Evolutionary conservation across 2,113 vertebrate species (phyloP).

Genomic region (Erinaceus europaeus): DNA sequence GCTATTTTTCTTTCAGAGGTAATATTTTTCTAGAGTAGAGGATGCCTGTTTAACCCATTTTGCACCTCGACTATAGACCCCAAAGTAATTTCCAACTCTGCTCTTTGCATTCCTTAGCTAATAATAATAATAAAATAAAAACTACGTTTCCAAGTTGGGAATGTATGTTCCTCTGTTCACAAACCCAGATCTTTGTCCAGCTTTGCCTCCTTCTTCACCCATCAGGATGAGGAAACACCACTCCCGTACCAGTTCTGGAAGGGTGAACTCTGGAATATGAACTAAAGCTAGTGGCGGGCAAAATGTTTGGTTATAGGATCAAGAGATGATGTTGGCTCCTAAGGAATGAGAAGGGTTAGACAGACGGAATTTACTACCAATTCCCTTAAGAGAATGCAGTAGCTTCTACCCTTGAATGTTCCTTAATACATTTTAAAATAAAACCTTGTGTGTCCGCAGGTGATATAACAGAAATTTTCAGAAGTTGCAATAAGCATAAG

Average conservation of each 20-base stretch:
- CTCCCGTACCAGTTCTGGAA: neutral
- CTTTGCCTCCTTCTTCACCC: neutral
- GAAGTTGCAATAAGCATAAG: too few relatives aligned
- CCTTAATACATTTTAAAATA: too few relatives aligned
- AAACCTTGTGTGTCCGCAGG: too few relatives aligned
- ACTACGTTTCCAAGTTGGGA: neutral
- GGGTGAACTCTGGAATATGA: accelerated
- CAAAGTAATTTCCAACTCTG: neutral
- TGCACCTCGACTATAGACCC: neutral
- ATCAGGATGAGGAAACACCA: neutral
- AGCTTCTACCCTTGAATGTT: neutral
- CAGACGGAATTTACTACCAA: neutral
- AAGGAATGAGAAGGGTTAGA: neutral
- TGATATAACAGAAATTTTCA: too few relatives aligned
- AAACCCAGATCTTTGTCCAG: neutral
- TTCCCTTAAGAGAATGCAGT: neutral
- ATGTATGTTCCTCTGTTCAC: neutral
- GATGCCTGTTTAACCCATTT: neutral
- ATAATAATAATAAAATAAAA: neutral
- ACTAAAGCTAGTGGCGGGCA: neutral
- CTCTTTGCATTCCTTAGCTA: neutral
- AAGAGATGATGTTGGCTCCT: neutral
- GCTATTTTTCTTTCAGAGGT: neutral
- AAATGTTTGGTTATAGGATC: neutral
- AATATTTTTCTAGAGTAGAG: neutral